These are phyloP conservation scores for Apistogramma diplotaenia DNA, from an alignment of 2,113 vertebrate species.

Conservation along the genomic window DNA sequence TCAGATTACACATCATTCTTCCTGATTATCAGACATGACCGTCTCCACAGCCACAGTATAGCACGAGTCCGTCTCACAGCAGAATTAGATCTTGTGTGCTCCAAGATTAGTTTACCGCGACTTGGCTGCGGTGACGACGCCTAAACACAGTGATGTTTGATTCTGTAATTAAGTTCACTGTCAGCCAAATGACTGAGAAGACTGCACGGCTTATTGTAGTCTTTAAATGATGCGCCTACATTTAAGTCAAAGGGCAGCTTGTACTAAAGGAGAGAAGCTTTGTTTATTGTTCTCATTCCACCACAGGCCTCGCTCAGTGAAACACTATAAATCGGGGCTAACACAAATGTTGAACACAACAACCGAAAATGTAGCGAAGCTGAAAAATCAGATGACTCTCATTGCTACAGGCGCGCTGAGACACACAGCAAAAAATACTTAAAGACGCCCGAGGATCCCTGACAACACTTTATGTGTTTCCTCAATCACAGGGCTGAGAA, in stretches of 20 bases:
- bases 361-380: constrained; percentile 37
- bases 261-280: not conserved
- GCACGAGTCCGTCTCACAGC: not conserved
- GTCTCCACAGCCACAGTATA: not conserved
- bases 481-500: not conserved
- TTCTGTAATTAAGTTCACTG: constrained; percentile 37
- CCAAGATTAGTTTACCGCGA: constrained; percentile 1
- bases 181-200: constrained; percentile 1
- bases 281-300: constrained; percentile 2
- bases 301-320: not conserved
- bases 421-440: not conserved
- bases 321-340: constrained; percentile 35
- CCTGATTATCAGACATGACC: not conserved
- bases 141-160: not conserved
- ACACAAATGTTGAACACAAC: constrained; percentile 27
- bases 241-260: constrained; percentile 1
- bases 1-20: constrained; percentile 34
- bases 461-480: constrained; percentile 4
- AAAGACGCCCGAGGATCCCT: not conserved
- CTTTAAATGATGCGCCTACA: not conserved
- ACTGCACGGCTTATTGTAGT: not conserved
- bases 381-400: constrained; percentile 30
- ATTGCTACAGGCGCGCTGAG: not conserved
- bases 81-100: not conserved
- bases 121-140: not conserved